Conservation (phyloP, 2,888 invertebrate species). For the Aspidiotus rigidus region DNA sequence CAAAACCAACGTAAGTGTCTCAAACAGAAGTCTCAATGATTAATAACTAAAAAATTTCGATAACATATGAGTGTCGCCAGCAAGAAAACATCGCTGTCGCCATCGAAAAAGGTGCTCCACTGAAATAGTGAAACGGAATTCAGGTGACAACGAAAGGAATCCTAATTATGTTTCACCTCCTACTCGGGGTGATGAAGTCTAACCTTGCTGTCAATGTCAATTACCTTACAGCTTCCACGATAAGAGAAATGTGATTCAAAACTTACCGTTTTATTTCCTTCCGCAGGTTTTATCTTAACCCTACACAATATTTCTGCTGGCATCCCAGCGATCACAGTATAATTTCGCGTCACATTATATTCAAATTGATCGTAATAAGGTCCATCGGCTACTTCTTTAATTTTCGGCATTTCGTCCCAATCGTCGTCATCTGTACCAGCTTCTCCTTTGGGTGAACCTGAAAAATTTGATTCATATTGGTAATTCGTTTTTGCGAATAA, state of each 20-base stretch:
- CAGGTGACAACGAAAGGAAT: no score
- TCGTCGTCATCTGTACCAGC: conserved; percentile 18
- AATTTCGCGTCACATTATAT: conserved; percentile 28
- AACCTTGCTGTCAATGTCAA: no score
- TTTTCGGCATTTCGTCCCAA: conserved; percentile 28
- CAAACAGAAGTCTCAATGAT: no score
- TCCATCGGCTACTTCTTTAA: conserved; percentile 32
- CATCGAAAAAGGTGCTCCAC: no score
- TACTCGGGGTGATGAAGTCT: no score
- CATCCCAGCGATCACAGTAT: conserved; percentile 27
- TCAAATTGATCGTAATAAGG: conserved; percentile 27
- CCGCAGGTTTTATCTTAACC: conserved; percentile 24
- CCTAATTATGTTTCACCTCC: no score
- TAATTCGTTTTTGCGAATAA: no score
- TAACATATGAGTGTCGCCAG: no score
- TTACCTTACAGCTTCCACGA: neutral
- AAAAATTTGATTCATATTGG: neutral
- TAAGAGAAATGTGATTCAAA: neutral
- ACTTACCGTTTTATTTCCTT: conserved; percentile 29
- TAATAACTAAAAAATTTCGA: no score
- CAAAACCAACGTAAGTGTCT: no score
- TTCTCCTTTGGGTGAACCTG: conserved; percentile 21
- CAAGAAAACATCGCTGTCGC: no score
- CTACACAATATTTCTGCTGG: conserved; percentile 23
- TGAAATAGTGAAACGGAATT: no score